Base-by-base conservation (phyloP, 1,140 invertebrate genomes). In the Arctopsyche grandis region DNA sequence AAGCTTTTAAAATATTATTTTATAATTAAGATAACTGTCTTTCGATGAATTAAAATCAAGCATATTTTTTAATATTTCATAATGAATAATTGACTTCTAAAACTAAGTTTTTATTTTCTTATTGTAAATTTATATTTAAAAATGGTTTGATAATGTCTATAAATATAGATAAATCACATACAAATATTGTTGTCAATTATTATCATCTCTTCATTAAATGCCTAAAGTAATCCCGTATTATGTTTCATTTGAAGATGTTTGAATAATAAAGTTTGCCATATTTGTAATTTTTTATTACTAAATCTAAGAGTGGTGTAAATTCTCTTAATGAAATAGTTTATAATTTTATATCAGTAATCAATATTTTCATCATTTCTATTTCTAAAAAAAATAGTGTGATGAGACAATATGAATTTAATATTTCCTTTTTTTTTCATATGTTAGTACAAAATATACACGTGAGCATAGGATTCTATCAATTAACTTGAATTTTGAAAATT, bases 401-500 rank as follows among this genome's bases (percentile, higher is more conserved):
- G 56, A 60, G 56, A 60, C 56, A 60, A 60, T 60, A 60, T 60
- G 56, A 60, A 60, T n/a, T 9, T 60, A 19, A 19, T 60, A 60
- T 60, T 60, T 19, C 21, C 26, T 66, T 26, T 26, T 26, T 12
- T 46, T 46, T 46, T 7, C 44, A 52, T 16, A 52, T 52, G 48
- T 52, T 14, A 52, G 10, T 52, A 14, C 10, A 52, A 52, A 52
- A 52, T 52, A 14, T 12, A 3, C 10, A 52, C 10, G 48, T 4
- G 16, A 14, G 4, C 48, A 52, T 52, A 52, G 10, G 10, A 16
- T 52, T 14, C 1, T 52, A 5, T 14, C 48, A 12, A 52, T 52
- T 52, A 52, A 4, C 16, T 1, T 52, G 48, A 52, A 1, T 14
- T 52, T 14, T 52, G 16, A 12, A 52, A 12, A 52, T 52, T 52